Evolutionary conservation across 2,888 invertebrate species (phyloP).

Genomic region (Oscheius sp.): DNA sequence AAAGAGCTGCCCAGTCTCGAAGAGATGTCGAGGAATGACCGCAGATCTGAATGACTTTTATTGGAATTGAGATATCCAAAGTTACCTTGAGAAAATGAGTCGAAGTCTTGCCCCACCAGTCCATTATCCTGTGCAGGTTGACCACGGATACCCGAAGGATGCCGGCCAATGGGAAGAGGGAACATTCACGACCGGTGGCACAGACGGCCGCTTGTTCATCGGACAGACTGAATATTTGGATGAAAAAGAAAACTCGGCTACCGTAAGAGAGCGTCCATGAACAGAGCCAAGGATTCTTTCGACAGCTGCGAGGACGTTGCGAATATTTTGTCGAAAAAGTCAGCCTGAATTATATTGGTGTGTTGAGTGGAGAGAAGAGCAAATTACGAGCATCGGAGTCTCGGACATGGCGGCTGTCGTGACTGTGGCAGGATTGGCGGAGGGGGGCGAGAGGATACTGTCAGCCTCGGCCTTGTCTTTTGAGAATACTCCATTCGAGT

Average conservation of each 20-base stretch:
- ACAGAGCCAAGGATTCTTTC: neutral
- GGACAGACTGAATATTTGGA: conserved; percentile 39
- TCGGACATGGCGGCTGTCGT: conserved; percentile 52
- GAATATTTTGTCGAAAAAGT: conserved; percentile 49
- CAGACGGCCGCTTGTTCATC: conserved; percentile 56
- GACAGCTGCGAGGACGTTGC: neutral
- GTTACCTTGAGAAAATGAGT: conserved; percentile 49
- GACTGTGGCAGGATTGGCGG: conserved; percentile 42
- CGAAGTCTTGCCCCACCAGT: conserved; percentile 46
- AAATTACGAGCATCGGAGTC: conserved; percentile 39
- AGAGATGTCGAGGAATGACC: conserved; percentile 75
- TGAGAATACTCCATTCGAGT: conserved; percentile 84
- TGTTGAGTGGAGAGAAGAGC: neutral
- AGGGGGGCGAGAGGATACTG: conserved; percentile 16
- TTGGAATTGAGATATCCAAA: neutral
- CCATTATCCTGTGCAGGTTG: conserved; percentile 35
- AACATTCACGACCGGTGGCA: conserved; percentile 49
- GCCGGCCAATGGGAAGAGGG: conserved; percentile 48
- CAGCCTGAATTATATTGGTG: conserved; percentile 26
- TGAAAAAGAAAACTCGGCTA: neutral
- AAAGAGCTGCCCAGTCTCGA: conserved; percentile 97
- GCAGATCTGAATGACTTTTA: conserved; percentile 57
- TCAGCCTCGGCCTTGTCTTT: conserved; percentile 45
- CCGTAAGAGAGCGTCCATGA: conserved; percentile 14
- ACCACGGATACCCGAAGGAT: conserved; percentile 41